Conservation (phyloP, 2,888 invertebrate genomes). For the Omphaloscelis lunosa region DNA sequence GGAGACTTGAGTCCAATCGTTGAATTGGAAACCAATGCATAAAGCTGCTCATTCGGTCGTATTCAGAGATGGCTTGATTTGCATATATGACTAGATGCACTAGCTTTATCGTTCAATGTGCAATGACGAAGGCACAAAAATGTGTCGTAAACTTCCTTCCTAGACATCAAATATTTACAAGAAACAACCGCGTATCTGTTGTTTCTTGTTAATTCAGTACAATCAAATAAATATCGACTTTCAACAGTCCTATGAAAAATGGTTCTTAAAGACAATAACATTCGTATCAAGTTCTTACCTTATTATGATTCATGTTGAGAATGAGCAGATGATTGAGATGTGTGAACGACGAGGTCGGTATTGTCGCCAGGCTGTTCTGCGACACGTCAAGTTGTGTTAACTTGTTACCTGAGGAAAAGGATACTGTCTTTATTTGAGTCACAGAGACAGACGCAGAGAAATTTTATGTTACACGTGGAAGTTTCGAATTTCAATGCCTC, state of each 20-base stretch:
- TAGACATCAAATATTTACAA: neutral
- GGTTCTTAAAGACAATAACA: neutral
- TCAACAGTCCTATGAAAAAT: neutral
- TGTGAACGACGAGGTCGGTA: slow-evolving; percentile 95
- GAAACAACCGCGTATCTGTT: neutral
- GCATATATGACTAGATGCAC: neutral
- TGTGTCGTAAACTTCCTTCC: neutral
- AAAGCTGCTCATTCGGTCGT: neutral
- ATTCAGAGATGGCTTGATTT: neutral
- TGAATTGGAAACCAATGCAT: neutral
- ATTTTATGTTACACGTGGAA: slow-evolving; percentile 24
- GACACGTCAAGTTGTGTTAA: slow-evolving; percentile 97
- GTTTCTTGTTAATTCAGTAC: neutral
- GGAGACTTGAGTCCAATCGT: neutral
- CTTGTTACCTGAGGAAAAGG: slow-evolving; percentile 92
- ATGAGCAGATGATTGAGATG: slow-evolving; percentile 96
- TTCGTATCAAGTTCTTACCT: slow-evolving; percentile 76
- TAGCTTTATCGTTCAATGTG: neutral
- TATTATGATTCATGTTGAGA: slow-evolving; percentile 97
- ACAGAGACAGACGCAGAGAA: neutral
- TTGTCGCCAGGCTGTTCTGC: slow-evolving; percentile 94
- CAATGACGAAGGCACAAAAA: neutral
- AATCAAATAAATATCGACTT: neutral
- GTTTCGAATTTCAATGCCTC: slow-evolving; percentile 24
- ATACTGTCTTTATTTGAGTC: slow-evolving; percentile 33